Base-by-base conservation (phyloP, 1,140 invertebrate species). In the Melanaphis sacchari region DNA sequence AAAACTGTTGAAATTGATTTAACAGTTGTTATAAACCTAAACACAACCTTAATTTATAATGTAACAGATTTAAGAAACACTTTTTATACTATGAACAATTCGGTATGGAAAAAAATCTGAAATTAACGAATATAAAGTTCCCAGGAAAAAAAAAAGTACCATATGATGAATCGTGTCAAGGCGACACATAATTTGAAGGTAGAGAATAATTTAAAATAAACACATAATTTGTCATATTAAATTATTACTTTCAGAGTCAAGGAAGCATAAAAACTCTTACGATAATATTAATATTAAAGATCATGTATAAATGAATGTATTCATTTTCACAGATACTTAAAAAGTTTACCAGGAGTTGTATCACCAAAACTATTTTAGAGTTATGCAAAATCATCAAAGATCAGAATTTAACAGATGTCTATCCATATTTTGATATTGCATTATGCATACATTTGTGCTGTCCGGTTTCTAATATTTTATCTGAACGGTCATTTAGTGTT, bases 301-400 rank as follows among this genome's bases (percentile, higher is more conserved):
- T 66, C 90, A 6, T 91, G 66, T 41, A 41, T 59, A 31, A 76
- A 90, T 90, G 89, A 90, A 52, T 90, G 49, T 40, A 59, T 90
- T 40, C 89, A 90, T 36, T 66, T 90, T 59, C 43, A 26, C 31
- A 21, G n/a, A 49, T 49, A 88, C 46, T 88, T 88, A 88, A 46
- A 88, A 46, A 43, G 18, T 15, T 46, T 49, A 88, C 85, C 41
- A 88, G 85, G 49, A 84, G 41, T 7, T 40, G 21, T 46, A 8
- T 88, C 46, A 11, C 36, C 43, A 46, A 46, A 46, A 46, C 85
- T n/a, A n/a, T 82, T 38, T 22, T 40, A 82, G 3, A 82, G 15
- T 40, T 82, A 18, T 40, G 36, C 4, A 38, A 82, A 82, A 40
- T 40, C 38, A 82, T 82, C 4, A 5, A 82, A 22, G 36, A 82